Base-by-base conservation (phyloP, 2,797 vertebrate genomes). In the Hafferia zeledoni region DNA sequence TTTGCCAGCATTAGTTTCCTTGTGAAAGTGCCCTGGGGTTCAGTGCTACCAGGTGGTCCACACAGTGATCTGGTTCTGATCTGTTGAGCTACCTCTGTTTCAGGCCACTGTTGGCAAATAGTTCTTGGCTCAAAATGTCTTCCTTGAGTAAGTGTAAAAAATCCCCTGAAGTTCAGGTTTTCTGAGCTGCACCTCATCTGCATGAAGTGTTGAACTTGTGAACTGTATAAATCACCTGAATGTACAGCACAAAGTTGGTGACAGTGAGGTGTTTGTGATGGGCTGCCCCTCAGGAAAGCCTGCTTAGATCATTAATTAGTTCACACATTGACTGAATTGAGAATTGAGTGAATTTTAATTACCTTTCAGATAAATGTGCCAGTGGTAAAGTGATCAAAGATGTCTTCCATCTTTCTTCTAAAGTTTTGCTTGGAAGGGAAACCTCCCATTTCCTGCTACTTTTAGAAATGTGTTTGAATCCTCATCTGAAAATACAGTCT, bases 281-380 rank as follows among this genome's bases (percentile, higher is more conserved):
- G 93, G 83, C 55, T 46, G 81, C 30, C 81, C 76, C 89, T 83
- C 33, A n/a, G 87, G 77, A 95, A 74, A 83, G n/a, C 23, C 53
- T 25, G 15, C 88, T 81, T 56, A 71, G 76, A 88, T 85, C 80
- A 17, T 68, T 97, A 95, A 93, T 95, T 93, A 96, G 93, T 65
- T 93, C 50, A 69, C 59, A 59, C 41, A 25, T 87, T 1, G 30
- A 52, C 65, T 64, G 78, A 60, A 53, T 87, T 84, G 87, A 87
- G 60, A 84, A 75, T 39, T 55, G 89, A 93, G 64, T 81, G 93
- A 89, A 80, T 91, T 96, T 94, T 96, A 96, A 97, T 96, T 94
- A 94, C 55, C 52, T 91, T 91, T 87, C 87, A 90, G 89, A 44
- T 92, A 43, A 64, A 55, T 13, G 41, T 31, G 28, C 49, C 37